Evolutionary conservation across 2,888 invertebrate species (phyloP), one percentile per base, ranked within the genome.

Genomic region (Dasysyrphus albostriatus): DNA sequence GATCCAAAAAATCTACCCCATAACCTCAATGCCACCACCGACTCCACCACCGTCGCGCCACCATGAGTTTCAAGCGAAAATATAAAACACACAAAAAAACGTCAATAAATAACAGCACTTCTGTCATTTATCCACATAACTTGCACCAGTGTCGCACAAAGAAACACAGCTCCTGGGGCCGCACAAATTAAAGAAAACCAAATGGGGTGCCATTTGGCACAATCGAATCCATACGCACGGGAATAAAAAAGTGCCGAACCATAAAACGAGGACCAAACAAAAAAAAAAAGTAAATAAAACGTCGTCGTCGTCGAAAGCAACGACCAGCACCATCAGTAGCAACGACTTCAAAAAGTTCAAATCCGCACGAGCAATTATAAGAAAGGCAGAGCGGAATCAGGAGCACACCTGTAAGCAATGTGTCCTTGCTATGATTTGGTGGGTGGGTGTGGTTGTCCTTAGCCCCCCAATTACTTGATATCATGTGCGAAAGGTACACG

Each of bases 121-220:
- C 91, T 91, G 91, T 91, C 89, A 92, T 92, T 91, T 91, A 91
- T 91, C 91, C 91, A 91, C 91, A 91, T 91, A 91, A 91, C 91
- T 91, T 91, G 91, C 91, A 91, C 91, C 91, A 91, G 90, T 87
- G 87, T 47, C 83, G 74, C 75, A 78, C 78, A 78, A 83, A 72
- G 72, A 70, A 70, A 47, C 75, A 61, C 37, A 73, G 77, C 78
- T 83, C 49, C 83, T 72, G 87, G 75, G 70, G 75, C 78, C 70
- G 77, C 70, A 87, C 87, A 87, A 87, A 87, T 87, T 87, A 87
- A 87, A 87, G 87, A 87, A 87, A 87, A 78, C 83, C 83, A 87
- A 87, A 87, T 87, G 87, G 87, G 83, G 87, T 87, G 87, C 87
- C 87, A 87, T 87, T 87, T 87, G 87, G 87, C 87, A 67, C 65